Base-by-base conservation (phyloP, 2,797 vertebrate species). In the Catostomus latipinnis region DNA sequence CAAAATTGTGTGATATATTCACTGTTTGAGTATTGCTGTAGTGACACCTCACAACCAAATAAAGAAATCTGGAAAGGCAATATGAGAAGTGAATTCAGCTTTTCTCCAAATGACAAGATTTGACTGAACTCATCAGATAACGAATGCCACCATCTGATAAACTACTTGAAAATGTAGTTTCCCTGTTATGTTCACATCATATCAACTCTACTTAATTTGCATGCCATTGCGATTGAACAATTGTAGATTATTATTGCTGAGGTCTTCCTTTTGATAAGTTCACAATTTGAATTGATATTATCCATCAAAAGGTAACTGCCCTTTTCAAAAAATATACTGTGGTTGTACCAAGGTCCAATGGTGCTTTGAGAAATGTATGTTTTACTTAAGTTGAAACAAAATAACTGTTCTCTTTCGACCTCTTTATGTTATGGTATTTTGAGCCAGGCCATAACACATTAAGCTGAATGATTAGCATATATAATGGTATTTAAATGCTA, bases 51-150 rank as follows among this genome's bases (percentile, higher is more conserved):
- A 43, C 18, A 4, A 46, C 7, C 16, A 22, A 63, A 16, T 52
- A 0, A 6, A 50, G 18, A 49, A 54, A 67, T 49, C 52, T 67
- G 62, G 14, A 56, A 45, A 16, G 14, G 34, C 22, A 12, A 1
- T 66, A 43, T 5, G 14, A 6, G 8, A 46, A 71, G 16, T 1
- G 0, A 1, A 6, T 4, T 65, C 49, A 8, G 22, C 11, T 54
- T 63, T n/a, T 53, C 22, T 12, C 72, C 13, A 34, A 8, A 9
- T 4, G 12, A 8, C 8, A 50, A 43, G 9, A 69, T 76, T 69
- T 76, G 63, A 67, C 16, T 76, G 22, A 49, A 68, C 12, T 67
- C 16, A 3, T 3, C 16, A 58, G 63, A 67, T 49, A 46, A 13
- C 11, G 1, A 16, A 48, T 5, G 18, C 13, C 2, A n/a, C 8